Conservation (phyloP, 2,113 vertebrate genomes). For the Centrocercus urophasianus region DNA sequence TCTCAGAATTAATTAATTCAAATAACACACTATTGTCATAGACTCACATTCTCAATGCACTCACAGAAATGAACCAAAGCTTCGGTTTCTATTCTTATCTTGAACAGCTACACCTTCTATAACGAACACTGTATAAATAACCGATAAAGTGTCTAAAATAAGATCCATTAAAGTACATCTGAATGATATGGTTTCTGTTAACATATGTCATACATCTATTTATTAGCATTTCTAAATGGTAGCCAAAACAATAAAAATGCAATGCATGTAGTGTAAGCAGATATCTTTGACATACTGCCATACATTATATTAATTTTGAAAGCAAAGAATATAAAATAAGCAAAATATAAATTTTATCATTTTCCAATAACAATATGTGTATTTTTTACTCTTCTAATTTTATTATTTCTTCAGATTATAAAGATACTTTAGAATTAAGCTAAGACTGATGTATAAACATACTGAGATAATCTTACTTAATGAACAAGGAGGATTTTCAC, state of each 20-base stretch:
- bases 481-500: background rate
- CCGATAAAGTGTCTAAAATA: background rate
- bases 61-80: background rate
- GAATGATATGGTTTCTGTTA: background rate
- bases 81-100: background rate
- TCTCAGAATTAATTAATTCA: conserved; percentile 25
- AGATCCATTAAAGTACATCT: background rate
- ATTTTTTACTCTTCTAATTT: background rate
- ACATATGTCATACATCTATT: background rate
- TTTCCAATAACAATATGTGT: background rate
- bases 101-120: background rate
- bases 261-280: background rate
- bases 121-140: background rate
- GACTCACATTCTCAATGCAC: background rate
- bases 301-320: background rate
- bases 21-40: background rate
- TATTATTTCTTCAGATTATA: background rate
- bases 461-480: background rate
- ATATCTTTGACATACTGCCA: background rate
- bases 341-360: background rate
- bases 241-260: background rate
- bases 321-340: background rate
- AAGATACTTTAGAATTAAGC: background rate
- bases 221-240: background rate
- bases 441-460: background rate